These are phyloP conservation scores for Drosophila mayri DNA, from an alignment of 1,140 invertebrate genomes.

Conservation along the genomic window DNA sequence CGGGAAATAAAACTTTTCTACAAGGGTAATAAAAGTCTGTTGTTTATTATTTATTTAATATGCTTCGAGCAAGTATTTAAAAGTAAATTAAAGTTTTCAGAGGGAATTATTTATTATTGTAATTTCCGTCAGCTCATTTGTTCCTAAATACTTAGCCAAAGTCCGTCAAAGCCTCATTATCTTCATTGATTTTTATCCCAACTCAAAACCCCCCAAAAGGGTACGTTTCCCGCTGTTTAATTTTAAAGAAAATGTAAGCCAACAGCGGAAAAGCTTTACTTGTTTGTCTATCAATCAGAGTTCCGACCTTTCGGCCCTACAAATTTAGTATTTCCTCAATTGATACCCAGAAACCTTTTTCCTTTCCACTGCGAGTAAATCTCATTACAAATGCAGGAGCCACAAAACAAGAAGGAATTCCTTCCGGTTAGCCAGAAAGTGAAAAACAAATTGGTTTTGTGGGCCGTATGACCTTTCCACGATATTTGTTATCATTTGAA, in stretches of 20 bases:
- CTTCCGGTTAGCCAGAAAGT: conserved; percentile 16
- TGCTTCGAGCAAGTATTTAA: not conserved
- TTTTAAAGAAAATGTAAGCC: conserved; percentile 34
- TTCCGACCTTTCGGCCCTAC: conserved; percentile 38
- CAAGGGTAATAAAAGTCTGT: not conserved
- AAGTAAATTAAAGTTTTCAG: not conserved
- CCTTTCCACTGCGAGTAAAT: not conserved
- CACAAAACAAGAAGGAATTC: not conserved
- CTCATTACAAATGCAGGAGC: conserved; percentile 69
- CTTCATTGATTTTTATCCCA: not conserved
- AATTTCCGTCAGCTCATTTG: not conserved
- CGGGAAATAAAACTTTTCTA: conserved; percentile 3
- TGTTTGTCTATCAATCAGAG: conserved; percentile 71
- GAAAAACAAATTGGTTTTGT: conserved; percentile 20
- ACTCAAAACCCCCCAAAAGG: not conserved
- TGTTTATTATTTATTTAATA: not conserved
- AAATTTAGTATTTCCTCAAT: conserved; percentile 50
- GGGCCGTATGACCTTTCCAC: conserved; percentile 23
- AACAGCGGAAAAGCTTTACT: conserved; percentile 18
- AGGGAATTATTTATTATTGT: not conserved
- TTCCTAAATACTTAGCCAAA: not conserved
- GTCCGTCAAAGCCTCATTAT: not conserved
- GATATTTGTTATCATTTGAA: conserved; percentile 49
- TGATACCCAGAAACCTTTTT: conserved; percentile 62
- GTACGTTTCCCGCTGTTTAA: conserved; percentile 18